These are phyloP conservation scores for Grammomys dolichurus DNA, from an alignment of 2,113 vertebrate genomes.

Conservation along the genomic window DNA sequence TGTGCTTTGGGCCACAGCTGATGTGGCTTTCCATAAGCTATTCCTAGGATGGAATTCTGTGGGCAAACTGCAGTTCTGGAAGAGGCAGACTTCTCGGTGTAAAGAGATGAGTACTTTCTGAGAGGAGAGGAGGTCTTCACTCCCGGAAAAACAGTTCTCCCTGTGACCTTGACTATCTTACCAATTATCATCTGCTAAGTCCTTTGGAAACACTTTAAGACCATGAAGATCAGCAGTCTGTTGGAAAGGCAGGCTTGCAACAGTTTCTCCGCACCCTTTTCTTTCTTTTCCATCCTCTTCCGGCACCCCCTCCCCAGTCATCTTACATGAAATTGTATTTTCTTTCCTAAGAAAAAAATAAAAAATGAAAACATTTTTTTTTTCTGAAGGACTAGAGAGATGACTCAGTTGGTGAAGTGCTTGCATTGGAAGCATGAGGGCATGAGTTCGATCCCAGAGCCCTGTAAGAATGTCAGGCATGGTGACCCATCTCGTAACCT, in stretches of 20 bases:
- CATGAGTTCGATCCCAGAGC: neutral
- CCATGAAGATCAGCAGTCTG: neutral
- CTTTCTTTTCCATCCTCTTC: accelerated
- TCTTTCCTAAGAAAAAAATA: neutral
- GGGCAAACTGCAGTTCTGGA: neutral
- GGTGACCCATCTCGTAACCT: neutral
- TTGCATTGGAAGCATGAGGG: neutral
- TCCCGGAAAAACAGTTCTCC: neutral
- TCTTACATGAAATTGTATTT: neutral
- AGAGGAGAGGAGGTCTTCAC: neutral
- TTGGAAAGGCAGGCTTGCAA: neutral
- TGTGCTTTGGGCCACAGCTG: neutral
- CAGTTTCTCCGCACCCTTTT: too few relatives aligned
- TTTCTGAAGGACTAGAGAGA: neutral
- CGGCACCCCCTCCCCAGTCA: neutral
- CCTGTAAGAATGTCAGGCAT: neutral
- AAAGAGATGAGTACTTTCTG: neutral
- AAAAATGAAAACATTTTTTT: neutral
- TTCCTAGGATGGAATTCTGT: constrained; percentile 45
- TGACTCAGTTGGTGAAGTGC: neutral
- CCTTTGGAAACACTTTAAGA: neutral
- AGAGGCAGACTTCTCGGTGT: constrained; percentile 30
- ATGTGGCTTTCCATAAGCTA: neutral
- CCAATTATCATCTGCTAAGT: neutral
- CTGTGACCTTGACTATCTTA: neutral